phyloP scores from a whole-genome alignment of 2,888 invertebrate species.

The Drosophila nr. fundita region DNA sequence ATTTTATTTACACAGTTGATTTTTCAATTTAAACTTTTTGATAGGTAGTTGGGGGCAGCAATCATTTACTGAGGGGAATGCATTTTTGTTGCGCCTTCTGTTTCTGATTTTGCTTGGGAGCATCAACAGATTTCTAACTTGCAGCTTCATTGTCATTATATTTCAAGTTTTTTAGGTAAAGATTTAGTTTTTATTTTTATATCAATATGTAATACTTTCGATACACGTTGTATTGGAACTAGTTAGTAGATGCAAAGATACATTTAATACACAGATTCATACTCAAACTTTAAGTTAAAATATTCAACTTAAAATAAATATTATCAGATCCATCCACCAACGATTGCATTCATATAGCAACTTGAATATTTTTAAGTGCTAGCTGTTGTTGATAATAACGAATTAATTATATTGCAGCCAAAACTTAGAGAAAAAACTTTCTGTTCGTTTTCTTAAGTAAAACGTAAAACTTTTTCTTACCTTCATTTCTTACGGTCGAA shows the following conservation, averaged over 20 bases:
- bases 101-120: too few species aligned
- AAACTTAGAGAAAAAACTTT: slow-evolving; percentile 19
- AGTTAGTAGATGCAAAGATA: background rate
- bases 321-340: background rate
- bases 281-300: background rate
- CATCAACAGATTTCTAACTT: background rate
- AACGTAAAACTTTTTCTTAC: slow-evolving; percentile 27
- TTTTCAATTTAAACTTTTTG: background rate
- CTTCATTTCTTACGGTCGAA: slow-evolving; percentile 34
- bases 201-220: background rate
- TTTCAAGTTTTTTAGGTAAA: too few species aligned
- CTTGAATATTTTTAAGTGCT: slow-evolving; percentile 20
- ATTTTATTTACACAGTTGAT: background rate
- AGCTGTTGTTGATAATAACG: slow-evolving; percentile 33
- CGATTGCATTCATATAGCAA: background rate
- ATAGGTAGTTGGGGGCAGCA: background rate
- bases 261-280: too few species aligned
- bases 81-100: background rate
- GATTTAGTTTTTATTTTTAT: background rate
- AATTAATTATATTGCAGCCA: slow-evolving; percentile 43
- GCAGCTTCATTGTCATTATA: background rate
- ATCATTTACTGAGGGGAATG: background rate
- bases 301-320: background rate
- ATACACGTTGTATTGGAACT: background rate
- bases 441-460: slow-evolving; percentile 1